Percentiles rank a stretch among this genome's conserved stretches.
phyloP scores from a whole-genome alignment of 2,888 invertebrate genomes.

The Zygaena filipendulae region DNA sequence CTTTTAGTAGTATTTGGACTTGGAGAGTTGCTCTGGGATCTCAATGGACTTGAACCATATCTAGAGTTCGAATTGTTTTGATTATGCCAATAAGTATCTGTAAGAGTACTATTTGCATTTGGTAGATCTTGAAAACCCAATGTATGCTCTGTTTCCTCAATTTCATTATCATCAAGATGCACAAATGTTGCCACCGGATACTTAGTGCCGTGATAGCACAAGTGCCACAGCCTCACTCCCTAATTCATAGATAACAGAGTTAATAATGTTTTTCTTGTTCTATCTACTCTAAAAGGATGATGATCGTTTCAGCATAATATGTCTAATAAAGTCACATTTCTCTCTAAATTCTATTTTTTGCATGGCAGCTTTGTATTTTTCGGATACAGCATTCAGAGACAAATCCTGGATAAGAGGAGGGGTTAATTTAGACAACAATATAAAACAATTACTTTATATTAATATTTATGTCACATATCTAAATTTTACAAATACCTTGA shows the following conservation, averaged over 20 bases:
- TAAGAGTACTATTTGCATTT: conserved; percentile 32
- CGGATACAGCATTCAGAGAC: conserved; percentile 28
- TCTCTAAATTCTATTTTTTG: conserved; percentile 49
- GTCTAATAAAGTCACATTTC: conserved; percentile 28
- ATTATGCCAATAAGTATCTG: conserved; percentile 13
- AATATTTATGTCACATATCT: no score
- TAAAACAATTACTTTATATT: conserved; percentile 10
- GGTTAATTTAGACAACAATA: conserved; percentile 1
- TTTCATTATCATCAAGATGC: conserved; percentile 49
- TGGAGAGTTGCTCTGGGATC: conserved; percentile 2
- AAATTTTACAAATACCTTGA: no score
- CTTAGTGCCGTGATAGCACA: conserved; percentile 52
- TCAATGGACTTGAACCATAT: conserved; percentile 9
- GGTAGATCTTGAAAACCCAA: conserved; percentile 24
- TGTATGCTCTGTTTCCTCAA: conserved; percentile 17
- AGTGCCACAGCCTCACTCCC: conserved; percentile 51
- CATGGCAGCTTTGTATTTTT: conserved; percentile 36
- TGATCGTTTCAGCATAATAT: conserved; percentile 25
- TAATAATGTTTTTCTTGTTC: conserved; percentile 22
- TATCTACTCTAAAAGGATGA: conserved; percentile 27
- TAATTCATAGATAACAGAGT: conserved; percentile 33
- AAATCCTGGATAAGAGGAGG: conserved; percentile 31
- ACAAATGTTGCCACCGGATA: conserved; percentile 47
- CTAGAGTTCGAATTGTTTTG: conserved; percentile 12
- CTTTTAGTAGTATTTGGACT: no score